Evolutionary conservation across 1,140 invertebrate species (phyloP).

Genomic region (Penaeus chinensis): DNA sequence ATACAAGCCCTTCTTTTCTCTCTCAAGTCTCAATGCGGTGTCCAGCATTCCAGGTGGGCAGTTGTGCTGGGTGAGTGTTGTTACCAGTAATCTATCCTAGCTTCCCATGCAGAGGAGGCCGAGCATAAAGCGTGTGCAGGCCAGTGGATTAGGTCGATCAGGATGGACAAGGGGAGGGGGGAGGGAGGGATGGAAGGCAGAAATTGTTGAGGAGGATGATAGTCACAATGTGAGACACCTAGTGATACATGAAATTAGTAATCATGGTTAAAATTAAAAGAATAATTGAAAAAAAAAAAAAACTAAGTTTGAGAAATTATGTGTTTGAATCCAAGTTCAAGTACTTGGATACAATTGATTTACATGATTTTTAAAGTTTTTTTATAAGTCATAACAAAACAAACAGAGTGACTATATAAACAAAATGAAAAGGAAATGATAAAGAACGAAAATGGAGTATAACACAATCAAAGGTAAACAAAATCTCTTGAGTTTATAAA

Average conservation of each 20-base stretch:
- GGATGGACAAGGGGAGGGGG: neutral
- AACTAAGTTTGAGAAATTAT: too few species aligned
- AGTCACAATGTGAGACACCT: too few species aligned
- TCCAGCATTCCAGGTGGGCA: neutral
- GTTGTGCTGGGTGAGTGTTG: neutral
- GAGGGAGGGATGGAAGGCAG: too few species aligned
- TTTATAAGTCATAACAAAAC: neutral
- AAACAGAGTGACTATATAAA: neutral
- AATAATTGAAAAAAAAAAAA: too few species aligned
- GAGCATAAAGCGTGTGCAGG: constrained; percentile 39
- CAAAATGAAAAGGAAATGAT: constrained; percentile 22
- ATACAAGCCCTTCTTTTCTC: too few species aligned
- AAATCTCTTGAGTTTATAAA: neutral
- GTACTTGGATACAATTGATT: too few species aligned
- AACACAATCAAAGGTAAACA: neutral
- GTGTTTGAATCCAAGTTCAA: too few species aligned
- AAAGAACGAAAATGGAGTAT: neutral
- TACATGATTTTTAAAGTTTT: too few species aligned
- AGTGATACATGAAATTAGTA: too few species aligned
- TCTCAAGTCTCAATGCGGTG: too few species aligned
- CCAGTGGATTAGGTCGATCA: neutral
- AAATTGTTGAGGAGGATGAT: too few species aligned
- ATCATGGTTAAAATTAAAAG: too few species aligned
- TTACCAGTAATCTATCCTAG: neutral
- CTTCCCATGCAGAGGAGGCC: constrained; percentile 22